Evolutionary conservation across 1,140 invertebrate species (phyloP).

Genomic region (Drosophila kepulauana): DNA sequence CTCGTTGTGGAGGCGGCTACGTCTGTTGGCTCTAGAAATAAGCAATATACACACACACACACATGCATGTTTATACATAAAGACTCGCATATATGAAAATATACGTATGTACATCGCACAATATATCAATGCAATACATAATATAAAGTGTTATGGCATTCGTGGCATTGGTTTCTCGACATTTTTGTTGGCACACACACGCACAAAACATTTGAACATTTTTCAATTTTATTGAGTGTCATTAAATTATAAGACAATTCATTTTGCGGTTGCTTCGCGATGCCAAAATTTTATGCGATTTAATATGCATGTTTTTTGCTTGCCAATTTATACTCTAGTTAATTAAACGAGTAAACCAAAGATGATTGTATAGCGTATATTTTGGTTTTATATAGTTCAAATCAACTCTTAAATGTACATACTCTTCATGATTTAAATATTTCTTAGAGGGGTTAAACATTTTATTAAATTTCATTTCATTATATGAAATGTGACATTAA

Average conservation of each 20-base stretch:
- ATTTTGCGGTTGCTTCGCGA: slow-evolving; percentile 46
- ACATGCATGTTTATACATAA: no score
- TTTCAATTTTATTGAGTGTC: slow-evolving; percentile 59
- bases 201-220: slow-evolving; percentile 16
- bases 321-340: slow-evolving; percentile 2
- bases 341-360: background rate
- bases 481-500: background rate
- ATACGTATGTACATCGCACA: slow-evolving; percentile 2
- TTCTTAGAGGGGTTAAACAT: no score
- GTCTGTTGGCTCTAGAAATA: slow-evolving; percentile 39
- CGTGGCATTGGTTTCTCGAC: slow-evolving; percentile 65
- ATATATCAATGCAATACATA: slow-evolving; percentile 7
- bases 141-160: slow-evolving; percentile 73
- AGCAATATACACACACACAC: slow-evolving; percentile 5
- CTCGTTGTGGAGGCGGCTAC: slow-evolving; percentile 56
- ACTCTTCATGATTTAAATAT: no score
- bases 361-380: no score
- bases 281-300: slow-evolving; percentile 18
- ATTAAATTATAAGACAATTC: slow-evolving; percentile 66
- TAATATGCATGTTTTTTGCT: slow-evolving; percentile 8
- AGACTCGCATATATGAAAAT: background rate
- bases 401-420: no score
- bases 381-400: no score
- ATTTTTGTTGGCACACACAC: slow-evolving; percentile 19
- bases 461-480: no score